A percentile compares a stretch with the other conserved stretches of the same genome.
Conservation (phyloP, 1,140 invertebrate species). For the Nebria ingens region DNA sequence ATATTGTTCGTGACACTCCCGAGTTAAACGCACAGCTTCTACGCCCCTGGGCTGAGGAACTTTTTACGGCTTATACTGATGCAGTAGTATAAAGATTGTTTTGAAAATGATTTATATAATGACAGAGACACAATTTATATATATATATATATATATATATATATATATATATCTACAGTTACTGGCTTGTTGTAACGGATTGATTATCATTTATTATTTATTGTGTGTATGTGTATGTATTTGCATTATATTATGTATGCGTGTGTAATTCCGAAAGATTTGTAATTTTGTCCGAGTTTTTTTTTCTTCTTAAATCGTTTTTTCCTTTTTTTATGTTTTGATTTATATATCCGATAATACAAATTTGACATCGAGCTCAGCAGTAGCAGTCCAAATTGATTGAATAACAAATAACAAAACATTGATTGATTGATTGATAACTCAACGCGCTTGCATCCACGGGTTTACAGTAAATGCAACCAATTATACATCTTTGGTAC, state of each 20-base stretch:
- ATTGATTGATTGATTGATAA: neutral
- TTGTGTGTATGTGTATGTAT: neutral
- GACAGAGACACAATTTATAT: neutral
- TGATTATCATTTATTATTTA: too few relatives aligned
- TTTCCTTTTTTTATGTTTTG: neutral
- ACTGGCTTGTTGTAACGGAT: too few relatives aligned
- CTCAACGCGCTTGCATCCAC: slow-evolving; percentile 7
- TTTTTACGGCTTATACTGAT: neutral
- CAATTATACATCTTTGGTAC: slow-evolving; percentile 6
- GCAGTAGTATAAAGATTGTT: neutral
- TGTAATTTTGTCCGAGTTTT: neutral
- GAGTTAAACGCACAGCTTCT: neutral
- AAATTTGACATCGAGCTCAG: neutral
- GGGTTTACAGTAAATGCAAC: slow-evolving; percentile 5
- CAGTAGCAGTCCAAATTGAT: slow-evolving; percentile 5
- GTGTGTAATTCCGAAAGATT: neutral
- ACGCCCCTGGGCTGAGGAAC: neutral
- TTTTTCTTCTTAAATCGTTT: neutral
- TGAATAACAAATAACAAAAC: slow-evolving; percentile 2
- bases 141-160: slow-evolving; percentile 1
- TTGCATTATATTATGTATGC: neutral
- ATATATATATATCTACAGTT: too few relatives aligned
- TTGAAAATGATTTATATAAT: neutral
- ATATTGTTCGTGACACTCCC: neutral
- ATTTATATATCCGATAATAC: neutral